These are phyloP conservation scores for Ganaspis sp. DNA, from an alignment of 1,140 invertebrate species.

Conservation along the genomic window DNA sequence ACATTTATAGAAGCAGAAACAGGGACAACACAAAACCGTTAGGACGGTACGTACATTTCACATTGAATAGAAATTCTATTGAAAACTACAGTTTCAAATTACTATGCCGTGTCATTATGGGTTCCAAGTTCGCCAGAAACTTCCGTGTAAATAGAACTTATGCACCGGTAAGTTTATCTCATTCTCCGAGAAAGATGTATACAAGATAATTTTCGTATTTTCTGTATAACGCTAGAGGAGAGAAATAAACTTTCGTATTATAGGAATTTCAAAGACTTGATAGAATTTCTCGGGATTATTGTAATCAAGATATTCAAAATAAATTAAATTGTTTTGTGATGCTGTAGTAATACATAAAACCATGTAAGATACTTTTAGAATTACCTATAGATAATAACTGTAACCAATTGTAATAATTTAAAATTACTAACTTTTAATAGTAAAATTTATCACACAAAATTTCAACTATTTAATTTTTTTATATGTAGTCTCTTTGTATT, in stretches of 20 bases:
- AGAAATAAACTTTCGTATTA: neutral
- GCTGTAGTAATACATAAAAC: too few species aligned
- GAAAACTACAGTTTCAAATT: conserved; percentile 1
- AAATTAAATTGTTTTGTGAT: too few species aligned
- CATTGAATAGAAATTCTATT: neutral
- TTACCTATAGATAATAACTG: too few species aligned
- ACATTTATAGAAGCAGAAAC: neutral
- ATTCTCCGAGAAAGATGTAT: neutral
- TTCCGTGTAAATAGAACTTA: neutral
- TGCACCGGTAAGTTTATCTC: neutral
- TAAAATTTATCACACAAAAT: too few species aligned
- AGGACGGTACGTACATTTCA: neutral
- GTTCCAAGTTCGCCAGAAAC: neutral
- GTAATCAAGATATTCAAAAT: neutral
- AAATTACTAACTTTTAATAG: too few species aligned
- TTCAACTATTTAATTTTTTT: too few species aligned
- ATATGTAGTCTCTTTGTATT: too few species aligned
- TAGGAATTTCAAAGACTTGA: neutral
- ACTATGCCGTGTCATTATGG: neutral
- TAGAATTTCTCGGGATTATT: neutral
- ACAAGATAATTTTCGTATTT: neutral
- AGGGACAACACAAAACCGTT: neutral
- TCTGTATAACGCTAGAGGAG: neutral
- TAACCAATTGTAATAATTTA: too few species aligned
- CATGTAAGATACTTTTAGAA: too few species aligned